A percentile compares a stretch with the other conserved stretches of the same genome.
Evolutionary conservation across 2,888 invertebrate genomes (phyloP).

Genomic region (Rhimphoctona megacephalus): DNA sequence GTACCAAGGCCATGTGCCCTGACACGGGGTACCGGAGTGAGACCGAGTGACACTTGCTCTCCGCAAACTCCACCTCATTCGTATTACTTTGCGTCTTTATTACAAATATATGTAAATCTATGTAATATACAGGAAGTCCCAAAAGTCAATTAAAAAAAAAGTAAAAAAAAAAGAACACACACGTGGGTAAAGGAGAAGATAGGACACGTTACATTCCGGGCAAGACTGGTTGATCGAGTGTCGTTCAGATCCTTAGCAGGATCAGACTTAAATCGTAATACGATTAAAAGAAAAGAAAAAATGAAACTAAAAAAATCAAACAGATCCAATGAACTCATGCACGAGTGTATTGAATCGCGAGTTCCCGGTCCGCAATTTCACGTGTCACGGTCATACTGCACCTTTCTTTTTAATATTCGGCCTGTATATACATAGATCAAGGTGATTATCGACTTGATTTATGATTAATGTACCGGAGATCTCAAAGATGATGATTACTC

Average conservation of each 20-base stretch:
- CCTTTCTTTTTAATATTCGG: slow-evolving; percentile 34
- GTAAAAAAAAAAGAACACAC: neutral
- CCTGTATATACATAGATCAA: slow-evolving; percentile 42
- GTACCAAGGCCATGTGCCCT: slow-evolving; percentile 79
- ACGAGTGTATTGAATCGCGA: slow-evolving; percentile 33
- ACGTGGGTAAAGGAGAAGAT: slow-evolving; percentile 36
- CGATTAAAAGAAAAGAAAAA: neutral
- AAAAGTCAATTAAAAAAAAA: slow-evolving; percentile 9
- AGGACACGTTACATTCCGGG: slow-evolving; percentile 62
- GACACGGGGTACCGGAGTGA: slow-evolving; percentile 72
- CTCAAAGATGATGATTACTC: neutral
- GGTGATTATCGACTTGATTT: slow-evolving; percentile 14
- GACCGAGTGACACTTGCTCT: slow-evolving; percentile 78
- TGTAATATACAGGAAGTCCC: slow-evolving; percentile 12
- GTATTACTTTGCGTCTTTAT: slow-evolving; percentile 43
- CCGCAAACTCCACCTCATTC: slow-evolving; percentile 54
- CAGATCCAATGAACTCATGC: slow-evolving; percentile 6
- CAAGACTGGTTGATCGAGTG: slow-evolving; percentile 54
- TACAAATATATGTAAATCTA: neutral
- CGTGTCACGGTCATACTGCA: slow-evolving; percentile 41
- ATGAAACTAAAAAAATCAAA: slow-evolving; percentile 16
- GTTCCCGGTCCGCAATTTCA: slow-evolving; percentile 54
- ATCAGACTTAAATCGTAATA: slow-evolving; percentile 24
- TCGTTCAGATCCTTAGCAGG: slow-evolving; percentile 43
- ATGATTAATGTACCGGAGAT: neutral